phyloP scores from a whole-genome alignment of 2,888 invertebrate species.

The Perizoma flavofasciatum region DNA sequence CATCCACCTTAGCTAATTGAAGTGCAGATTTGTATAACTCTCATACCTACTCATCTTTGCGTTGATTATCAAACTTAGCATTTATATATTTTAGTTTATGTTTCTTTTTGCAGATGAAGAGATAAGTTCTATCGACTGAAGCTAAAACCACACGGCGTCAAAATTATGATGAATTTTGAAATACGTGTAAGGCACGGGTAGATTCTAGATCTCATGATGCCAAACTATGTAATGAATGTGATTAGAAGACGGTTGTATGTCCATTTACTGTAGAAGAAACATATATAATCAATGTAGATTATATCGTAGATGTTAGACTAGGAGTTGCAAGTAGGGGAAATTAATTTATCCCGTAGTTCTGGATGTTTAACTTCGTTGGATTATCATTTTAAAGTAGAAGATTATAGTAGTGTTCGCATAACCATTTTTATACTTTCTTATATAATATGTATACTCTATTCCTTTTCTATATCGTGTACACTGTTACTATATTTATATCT shows the following conservation, averaged over 20 bases:
- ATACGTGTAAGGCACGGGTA: slow-evolving; percentile 26
- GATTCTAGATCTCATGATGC: slow-evolving; percentile 67
- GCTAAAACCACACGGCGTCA: slow-evolving; percentile 42
- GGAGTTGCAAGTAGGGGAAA: slow-evolving; percentile 42
- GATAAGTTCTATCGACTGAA: slow-evolving; percentile 53
- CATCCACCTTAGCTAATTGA: no score
- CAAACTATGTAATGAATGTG: slow-evolving; percentile 68
- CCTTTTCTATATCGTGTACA: slow-evolving; percentile 29
- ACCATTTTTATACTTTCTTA: slow-evolving; percentile 45
- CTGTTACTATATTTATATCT: slow-evolving; percentile 45
- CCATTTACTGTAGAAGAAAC: slow-evolving; percentile 77
- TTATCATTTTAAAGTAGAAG: slow-evolving; percentile 43
- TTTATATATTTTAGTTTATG: slow-evolving; percentile 14
- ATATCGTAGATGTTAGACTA: slow-evolving; percentile 37
- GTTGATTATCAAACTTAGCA: background rate
- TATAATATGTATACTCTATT: slow-evolving; percentile 29
- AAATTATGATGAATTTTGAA: slow-evolving; percentile 32
- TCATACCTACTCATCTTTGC: background rate
- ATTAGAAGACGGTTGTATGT: slow-evolving; percentile 75
- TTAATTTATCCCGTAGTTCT: slow-evolving; percentile 64
- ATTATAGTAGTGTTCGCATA: slow-evolving; percentile 42
- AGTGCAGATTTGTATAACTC: no score
- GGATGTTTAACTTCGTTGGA: slow-evolving; percentile 49
- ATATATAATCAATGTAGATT: slow-evolving; percentile 55
- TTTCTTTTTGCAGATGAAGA: slow-evolving; percentile 70